Conservation (phyloP, 2,888 invertebrate species). For the Stomorhina lunata region DNA sequence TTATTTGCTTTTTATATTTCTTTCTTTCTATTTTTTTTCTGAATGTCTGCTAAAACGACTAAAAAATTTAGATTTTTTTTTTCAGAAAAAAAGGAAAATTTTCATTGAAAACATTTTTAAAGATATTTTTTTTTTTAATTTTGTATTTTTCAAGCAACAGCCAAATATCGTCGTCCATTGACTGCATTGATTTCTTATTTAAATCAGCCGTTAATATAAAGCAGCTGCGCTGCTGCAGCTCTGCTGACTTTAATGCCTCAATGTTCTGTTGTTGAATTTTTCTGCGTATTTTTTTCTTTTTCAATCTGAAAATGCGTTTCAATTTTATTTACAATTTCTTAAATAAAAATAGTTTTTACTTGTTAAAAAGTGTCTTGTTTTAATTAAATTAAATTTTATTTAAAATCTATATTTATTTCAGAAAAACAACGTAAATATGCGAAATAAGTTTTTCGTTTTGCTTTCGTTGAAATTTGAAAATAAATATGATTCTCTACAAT, state of each 20-base stretch:
- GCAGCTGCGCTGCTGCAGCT: neutral
- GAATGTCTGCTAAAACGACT: neutral
- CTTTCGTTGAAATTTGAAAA: neutral
- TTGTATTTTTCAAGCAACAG: conserved; percentile 45
- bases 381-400: neutral
- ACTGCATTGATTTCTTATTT: conserved; percentile 59
- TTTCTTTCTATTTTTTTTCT: neutral
- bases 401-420: neutral
- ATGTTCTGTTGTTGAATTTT: conserved; percentile 4
- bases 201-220: conserved; percentile 39
- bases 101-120: conserved; percentile 47
- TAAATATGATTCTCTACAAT: neutral
- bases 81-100: neutral
- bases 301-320: conserved; percentile 19
- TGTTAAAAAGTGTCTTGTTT: conserved; percentile 19
- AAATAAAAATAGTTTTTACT: conserved; percentile 42
- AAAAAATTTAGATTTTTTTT: neutral
- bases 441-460: neutral
- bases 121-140: neutral
- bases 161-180: too few species aligned
- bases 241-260: too few species aligned
- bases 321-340: neutral
- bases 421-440: neutral
- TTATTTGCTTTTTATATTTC: neutral
- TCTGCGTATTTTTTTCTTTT: neutral